A percentile compares a stretch with the other conserved stretches of the same genome.
These are phyloP conservation scores for Callaeas wilsoni DNA, from an alignment of 2,113 vertebrate genomes.

Conservation along the genomic window DNA sequence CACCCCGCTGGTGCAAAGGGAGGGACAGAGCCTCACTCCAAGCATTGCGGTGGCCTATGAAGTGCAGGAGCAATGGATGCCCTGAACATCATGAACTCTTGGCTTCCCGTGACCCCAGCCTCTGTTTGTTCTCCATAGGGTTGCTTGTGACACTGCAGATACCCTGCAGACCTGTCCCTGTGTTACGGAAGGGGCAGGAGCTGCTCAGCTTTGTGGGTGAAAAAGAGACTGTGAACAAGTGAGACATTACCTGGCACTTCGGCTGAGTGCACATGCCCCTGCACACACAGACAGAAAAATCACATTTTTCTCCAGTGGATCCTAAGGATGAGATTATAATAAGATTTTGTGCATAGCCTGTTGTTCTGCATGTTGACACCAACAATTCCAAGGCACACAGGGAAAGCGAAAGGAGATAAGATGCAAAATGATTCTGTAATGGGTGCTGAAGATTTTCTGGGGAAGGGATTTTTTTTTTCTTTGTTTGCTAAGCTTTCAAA, in stretches of 20 bases:
- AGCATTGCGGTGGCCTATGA: background rate
- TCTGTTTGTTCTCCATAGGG: rapidly evolving
- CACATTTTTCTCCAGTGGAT: background rate
- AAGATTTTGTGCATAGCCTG: background rate
- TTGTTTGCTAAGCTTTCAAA: background rate
- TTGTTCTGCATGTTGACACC: background rate
- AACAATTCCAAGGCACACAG: background rate
- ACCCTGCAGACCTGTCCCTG: too few relatives aligned
- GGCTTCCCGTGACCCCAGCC: background rate
- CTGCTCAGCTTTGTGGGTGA: background rate
- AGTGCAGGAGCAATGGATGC: background rate
- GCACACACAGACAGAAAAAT: background rate
- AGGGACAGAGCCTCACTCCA: background rate
- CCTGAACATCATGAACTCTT: rapidly evolving
- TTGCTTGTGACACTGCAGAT: background rate
- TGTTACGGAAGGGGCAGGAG: background rate
- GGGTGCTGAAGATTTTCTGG: background rate
- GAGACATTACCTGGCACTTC: background rate
- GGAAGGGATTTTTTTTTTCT: background rate
- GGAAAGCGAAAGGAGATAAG: background rate
- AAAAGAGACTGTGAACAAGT: background rate
- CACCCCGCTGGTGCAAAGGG: background rate
- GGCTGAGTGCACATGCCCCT: background rate
- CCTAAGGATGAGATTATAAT: background rate
- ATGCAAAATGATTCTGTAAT: background rate